Base-by-base conservation (phyloP, 2,113 vertebrate species). In the Carassius gibelio region DNA sequence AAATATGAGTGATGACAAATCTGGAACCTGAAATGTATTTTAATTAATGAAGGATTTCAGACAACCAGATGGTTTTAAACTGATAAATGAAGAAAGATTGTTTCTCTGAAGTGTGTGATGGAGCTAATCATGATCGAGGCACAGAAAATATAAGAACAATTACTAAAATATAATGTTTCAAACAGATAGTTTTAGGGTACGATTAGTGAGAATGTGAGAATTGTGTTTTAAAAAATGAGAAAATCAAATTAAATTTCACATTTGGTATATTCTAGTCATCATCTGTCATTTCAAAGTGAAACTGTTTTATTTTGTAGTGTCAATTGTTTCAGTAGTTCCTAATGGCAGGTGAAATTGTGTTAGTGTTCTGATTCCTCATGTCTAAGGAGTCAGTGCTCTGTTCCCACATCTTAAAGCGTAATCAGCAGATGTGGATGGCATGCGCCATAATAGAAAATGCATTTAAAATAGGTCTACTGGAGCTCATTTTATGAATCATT, bases 401-500 rank as follows among this genome's bases (percentile, higher is more conserved):
- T 72, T 74, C 38, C 69, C 38, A 45, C 38, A 42, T 79, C 71
- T 91, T 89, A 82, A 71, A 83, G 87, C 75, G 82, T 90, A 89
- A 92, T 93, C 91, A 91, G 91, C 89, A 91, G 86, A 89, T 91
- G 90, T 92, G 90, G 91, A 88, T 91, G 91, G 93, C 93, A 93
- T 91, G 90, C 89, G 68, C 88, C 57, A 75, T 93, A 94, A 95
- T 95, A 91, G 91, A 95, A 94, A 94, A 94, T 94, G 91, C 94
- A 93, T 94, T 95, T 95, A 93, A 94, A 94, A 95, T 93, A 92
- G 93, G 92, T 92, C 93, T 94, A 93, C 93, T 94, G 93, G 92
- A 95, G 93, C 93, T 95, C 94, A 95, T 95, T 95, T 95, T 95
- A 94, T 92, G 94, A 93, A 93, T 95, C 94, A 94, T 95, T 95